Evolutionary conservation across 2,797 vertebrate species (phyloP), one percentile per base, ranked within the genome.

Genomic region (Takifugu ocellatus): DNA sequence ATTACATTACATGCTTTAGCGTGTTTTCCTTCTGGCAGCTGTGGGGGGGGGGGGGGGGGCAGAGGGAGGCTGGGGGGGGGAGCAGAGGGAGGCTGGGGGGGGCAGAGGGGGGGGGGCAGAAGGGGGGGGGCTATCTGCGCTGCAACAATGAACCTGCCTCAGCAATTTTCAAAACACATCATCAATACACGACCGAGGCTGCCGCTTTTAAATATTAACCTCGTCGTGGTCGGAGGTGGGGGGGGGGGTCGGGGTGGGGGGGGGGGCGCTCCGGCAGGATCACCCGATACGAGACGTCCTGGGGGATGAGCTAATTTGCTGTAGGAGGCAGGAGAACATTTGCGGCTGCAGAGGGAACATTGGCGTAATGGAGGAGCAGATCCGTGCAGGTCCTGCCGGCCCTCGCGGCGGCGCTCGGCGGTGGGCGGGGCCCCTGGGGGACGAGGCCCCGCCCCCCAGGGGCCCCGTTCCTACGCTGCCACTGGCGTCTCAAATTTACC

Each of bases 161-260:
- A 90, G 89, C 89, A 86, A 87, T 84, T 89, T 85, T 86, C 72
- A 74, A 87, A 88, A 88, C 87, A 84, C 77, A 86, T 88, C 87
- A 88, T 89, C 88, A 88, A 90, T 90, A 90, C 83, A 78, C 75
- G 67, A 78, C 71, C 44, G 78, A 74, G 78, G 36, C 77, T 67
- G 2, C 11, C 69, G 73, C 82, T 83, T 82, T 85, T 75, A 85
- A 81, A 85, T 81, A 87, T 88, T 85, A 88, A 89, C 86, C 84
- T 81, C 62, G 75, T 77, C 82, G 79, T 75, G 1, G 43, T 79
- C 63, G 50, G 59, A 68, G 56, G 45, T 1, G 17, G 46, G 63
- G 71, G 25, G 56, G 77, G 64, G 80, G 78, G 79, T 73, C 67
- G 45, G 14, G 55, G 81, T 24, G 79, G 79, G 78, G 4, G 76